Percentiles rank a stretch among this genome's conserved stretches.
Conservation (phyloP, 2,797 vertebrate genomes). For the Cyclura pinguis region DNA sequence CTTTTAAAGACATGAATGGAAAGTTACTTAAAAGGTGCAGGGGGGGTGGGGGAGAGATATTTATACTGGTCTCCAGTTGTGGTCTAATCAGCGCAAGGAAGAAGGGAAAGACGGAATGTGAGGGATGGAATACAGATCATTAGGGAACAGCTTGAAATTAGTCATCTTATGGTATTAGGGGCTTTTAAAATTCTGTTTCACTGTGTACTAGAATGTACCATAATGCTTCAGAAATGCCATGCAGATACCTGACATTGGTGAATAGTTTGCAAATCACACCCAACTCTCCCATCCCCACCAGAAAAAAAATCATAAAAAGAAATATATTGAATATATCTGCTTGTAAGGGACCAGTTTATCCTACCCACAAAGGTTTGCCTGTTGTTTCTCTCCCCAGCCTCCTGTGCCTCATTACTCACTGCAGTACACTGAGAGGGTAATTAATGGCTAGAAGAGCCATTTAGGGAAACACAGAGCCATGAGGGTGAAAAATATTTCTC, state of each 20-base stretch:
- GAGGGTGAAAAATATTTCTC: constrained; percentile 83
- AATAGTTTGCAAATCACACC: constrained; percentile 64
- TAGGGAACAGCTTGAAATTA: constrained; percentile 23
- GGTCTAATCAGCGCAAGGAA: constrained; percentile 38
- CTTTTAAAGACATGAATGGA: constrained; percentile 39
- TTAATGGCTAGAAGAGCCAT: constrained; percentile 83
- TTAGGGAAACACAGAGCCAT: constrained; percentile 81
- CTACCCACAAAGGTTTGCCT: constrained; percentile 72
- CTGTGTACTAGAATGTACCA: constrained; percentile 73
- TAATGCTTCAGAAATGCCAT: constrained; percentile 48
- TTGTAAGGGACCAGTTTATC: constrained; percentile 53
- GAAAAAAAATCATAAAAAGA: constrained; percentile 61
- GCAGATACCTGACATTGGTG: constrained; percentile 46
- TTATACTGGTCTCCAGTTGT: constrained; percentile 14
- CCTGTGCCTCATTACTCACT: constrained; percentile 75
- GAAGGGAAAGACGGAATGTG: neutral
- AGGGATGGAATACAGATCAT: constrained; percentile 3
- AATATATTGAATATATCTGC: constrained; percentile 64
- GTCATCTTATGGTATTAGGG: constrained; percentile 59
- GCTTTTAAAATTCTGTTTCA: constrained; percentile 71
- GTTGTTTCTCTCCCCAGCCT: constrained; percentile 55
- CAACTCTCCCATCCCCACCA: constrained; percentile 42
- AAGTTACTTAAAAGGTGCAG: constrained; percentile 19
- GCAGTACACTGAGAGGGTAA: constrained; percentile 84
- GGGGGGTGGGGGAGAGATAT: constrained; percentile 10